These are phyloP conservation scores for Imbricaverruca yamaguchii DNA, from an alignment of 2,888 invertebrate species.

Conservation along the genomic window DNA sequence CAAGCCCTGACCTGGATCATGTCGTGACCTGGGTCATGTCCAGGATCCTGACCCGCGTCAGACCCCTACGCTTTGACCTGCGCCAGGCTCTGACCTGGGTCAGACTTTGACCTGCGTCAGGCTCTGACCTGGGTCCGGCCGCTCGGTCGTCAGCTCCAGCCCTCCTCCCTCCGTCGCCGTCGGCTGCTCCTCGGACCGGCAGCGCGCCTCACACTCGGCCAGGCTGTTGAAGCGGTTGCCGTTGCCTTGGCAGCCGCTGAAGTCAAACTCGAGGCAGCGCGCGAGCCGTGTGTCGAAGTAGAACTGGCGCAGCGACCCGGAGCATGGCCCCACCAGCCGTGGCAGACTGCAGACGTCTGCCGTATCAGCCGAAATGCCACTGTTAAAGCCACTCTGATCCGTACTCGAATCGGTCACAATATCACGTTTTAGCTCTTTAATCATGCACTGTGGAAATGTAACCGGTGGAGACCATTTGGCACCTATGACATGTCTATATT, in stretches of 20 bases:
- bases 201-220: neutral
- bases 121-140: neutral
- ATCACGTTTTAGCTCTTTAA: no score
- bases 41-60: neutral
- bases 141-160: neutral
- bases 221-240: constrained; percentile 57
- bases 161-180: no score
- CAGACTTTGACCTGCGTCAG: neutral
- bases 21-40: neutral
- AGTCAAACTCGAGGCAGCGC: constrained; percentile 62
- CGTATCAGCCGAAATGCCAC: neutral
- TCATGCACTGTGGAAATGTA: no score
- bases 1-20: neutral
- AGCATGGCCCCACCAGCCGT: constrained; percentile 60
- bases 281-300: constrained; percentile 62
- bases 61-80: no score
- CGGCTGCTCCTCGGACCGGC: neutral
- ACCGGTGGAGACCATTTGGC: no score
- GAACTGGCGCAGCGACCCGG: constrained; percentile 55
- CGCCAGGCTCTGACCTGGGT: no score
- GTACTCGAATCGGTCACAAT: no score
- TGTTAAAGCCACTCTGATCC: no score
- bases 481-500: no score
- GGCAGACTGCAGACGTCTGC: constrained; percentile 62
- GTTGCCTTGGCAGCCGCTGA: constrained; percentile 76